phyloP scores from a whole-genome alignment of 1,140 invertebrate species.

The Bicyclus anynana region DNA sequence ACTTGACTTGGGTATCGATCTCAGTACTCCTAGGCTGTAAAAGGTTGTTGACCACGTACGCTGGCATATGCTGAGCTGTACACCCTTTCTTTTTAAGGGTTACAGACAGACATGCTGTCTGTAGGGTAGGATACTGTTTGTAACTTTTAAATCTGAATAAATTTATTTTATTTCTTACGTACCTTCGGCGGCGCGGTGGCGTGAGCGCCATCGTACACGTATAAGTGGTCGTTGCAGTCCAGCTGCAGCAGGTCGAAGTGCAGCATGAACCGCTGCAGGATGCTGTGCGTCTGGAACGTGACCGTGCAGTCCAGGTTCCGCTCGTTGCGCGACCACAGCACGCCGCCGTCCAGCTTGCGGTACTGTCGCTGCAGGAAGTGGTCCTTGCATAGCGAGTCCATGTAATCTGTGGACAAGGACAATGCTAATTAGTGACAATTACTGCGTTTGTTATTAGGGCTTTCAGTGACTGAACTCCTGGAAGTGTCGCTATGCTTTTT shows the following conservation, averaged over 20 bases:
- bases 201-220: slow-evolving; percentile 94
- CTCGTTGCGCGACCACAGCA: slow-evolving; percentile 92
- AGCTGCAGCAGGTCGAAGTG: slow-evolving; percentile 88
- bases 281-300: slow-evolving; percentile 95
- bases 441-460: too few species aligned
- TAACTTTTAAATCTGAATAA: too few species aligned
- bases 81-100: too few species aligned
- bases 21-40: too few species aligned
- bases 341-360: slow-evolving; percentile 93
- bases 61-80: too few species aligned
- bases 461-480: too few species aligned
- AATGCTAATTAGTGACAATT: too few species aligned
- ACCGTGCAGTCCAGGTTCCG: slow-evolving; percentile 92
- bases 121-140: too few species aligned
- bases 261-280: slow-evolving; percentile 95
- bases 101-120: too few species aligned
- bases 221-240: slow-evolving; percentile 95
- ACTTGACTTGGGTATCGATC: too few species aligned
- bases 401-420: slow-evolving; percentile 82
- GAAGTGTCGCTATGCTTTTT: too few species aligned
- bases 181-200: slow-evolving; percentile 92
- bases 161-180: slow-evolving; percentile 9
- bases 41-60: too few species aligned
- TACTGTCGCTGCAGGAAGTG: slow-evolving; percentile 91
- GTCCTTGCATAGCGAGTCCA: slow-evolving; percentile 90